Evolutionary conservation across 2,113 vertebrate species (phyloP), one percentile per base, ranked within the genome.

Genomic region (Nothobranchius kuhntae): DNA sequence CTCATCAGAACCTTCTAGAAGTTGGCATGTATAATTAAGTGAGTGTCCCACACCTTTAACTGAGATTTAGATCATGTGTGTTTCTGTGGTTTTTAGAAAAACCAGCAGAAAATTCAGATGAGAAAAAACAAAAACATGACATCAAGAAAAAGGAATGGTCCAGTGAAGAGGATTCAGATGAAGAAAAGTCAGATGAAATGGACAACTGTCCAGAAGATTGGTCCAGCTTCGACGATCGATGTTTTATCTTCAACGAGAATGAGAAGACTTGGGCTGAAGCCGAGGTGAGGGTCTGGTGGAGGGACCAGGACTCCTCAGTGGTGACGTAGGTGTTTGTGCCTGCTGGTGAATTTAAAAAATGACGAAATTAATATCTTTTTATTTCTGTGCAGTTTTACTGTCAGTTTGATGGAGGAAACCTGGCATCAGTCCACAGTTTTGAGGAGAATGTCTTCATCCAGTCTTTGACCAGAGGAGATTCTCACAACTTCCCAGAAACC

Each of bases 181-280:
- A 15, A 5, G 46, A 47, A 47, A 46, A 12, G 45, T 26, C 40
- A 15, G 1, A 1, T 62, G 75, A 36, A 0, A 0, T 0, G 0
- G 9, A 47, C 0, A 0, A 4, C 60, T 88, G 86, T 44, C 78
- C 86, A 0, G 0, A 0, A 0, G 51, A 30, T 9, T 88, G 86
- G 83, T 9, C 10, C 26, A 14, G 0, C 2, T 76, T 38, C 0
- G 71, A 12, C 0, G 0, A 14, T 0, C 17, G 0, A 5, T 88
- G 86, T 11, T 80, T 53, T 51, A 9, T n/a, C 5, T 84, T 74
- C 59, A 45, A 82, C n/a, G 1, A 71, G 46, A 35, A 8, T 38
- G 9, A 8, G 0, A 88, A 84, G 78, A 11, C 46, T 0, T 88
- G 86, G 86, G 0, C 2, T 0, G 76, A 76, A 14, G 86, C 86